These are phyloP conservation scores for Halichondria panicea DNA, from an alignment of 37 sponge, comb jelly and placozoan species.

Conservation along the genomic window DNA sequence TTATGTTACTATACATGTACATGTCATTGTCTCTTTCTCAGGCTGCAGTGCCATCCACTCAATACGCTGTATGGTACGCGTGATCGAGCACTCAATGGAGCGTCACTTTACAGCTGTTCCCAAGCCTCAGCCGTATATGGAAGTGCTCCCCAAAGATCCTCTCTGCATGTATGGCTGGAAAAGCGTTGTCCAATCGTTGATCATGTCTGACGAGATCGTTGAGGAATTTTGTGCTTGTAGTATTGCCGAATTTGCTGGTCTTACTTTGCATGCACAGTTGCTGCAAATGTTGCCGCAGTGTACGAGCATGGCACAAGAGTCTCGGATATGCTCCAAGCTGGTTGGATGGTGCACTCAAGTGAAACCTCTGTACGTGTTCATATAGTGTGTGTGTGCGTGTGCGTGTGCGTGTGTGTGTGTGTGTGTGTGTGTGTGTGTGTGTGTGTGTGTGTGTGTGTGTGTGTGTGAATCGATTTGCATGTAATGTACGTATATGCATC, in stretches of 20 bases:
- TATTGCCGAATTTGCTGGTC: conserved; percentile 23
- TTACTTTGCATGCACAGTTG: conserved; percentile 47
- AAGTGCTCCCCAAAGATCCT: conserved; percentile 35
- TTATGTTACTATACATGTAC: background rate
- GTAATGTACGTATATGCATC: background rate
- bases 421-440: conserved; percentile 20
- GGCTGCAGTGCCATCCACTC: conserved; percentile 49
- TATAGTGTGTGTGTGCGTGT: background rate
- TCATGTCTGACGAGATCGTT: conserved; percentile 40
- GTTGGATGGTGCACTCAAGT: conserved; percentile 58
- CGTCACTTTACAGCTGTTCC: conserved; percentile 46
- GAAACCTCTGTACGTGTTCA: conserved; percentile 65
- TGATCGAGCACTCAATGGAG: conserved; percentile 67
- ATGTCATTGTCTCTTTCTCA: background rate
- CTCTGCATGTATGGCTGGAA: conserved; percentile 63
- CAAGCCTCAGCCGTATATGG: background rate
- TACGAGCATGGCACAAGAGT: conserved; percentile 53
- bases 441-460: conserved; percentile 23
- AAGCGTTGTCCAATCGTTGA: conserved; percentile 21
- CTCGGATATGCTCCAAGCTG: conserved; percentile 24
- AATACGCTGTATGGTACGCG: conserved; percentile 33
- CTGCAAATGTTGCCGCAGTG: conserved; percentile 61
- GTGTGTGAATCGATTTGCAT: conserved; percentile 2
- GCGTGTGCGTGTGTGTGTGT: conserved; percentile 9
- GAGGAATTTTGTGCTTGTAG: conserved; percentile 27